Base-by-base conservation (phyloP, 2,888 invertebrate genomes). In the Pomacea canaliculata region DNA sequence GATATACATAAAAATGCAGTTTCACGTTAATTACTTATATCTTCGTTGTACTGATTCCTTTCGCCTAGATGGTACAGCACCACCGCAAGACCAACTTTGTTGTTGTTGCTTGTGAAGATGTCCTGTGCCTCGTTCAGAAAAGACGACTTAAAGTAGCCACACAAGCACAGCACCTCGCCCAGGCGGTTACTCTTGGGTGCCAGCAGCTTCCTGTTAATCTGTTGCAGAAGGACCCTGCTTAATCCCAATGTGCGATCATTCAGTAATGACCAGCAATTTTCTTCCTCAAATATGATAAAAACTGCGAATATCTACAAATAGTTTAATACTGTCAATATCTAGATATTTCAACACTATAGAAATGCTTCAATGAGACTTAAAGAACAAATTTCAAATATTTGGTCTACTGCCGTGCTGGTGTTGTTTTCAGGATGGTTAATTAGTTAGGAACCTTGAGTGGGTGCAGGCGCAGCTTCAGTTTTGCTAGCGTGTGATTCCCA, bases 401-500 rank as follows among this genome's bases (percentile, higher is more conserved):
- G 37, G 37, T 37, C 37, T 37, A 37, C 37, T 37, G 37, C 5
- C 37, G 37, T 37, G 37, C 37, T 37, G 37, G 37, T 37, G 37
- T 37, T 5, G 37, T 3, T 37, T 5, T 37, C 37, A 37, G 37
- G 37, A 5, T 37, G 37, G 37, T n/a, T n/a, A n/a, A n/a, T 37
- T 37, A 3, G 37, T 1, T 37, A 5, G 37, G 10, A 5, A 73
- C 82, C 12, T 81, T 79, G 8, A 88, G 67, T 0, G 89, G 89
- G 19, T 81, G 78, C 16, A 85, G 70, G 10, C 83, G 77, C 19
- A 89, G 83, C 60, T 84, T 83, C 82, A 82, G 82, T 71, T 83
- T 86, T 8, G 82, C 78, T 16, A 78, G 93, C 92, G 87, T 94
- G 93, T 96, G 92, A 89, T 96, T 96, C n/a, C 37, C 37, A 37